Evolutionary conservation across 2,888 invertebrate genomes (phyloP).

Genomic region (Diabrotica balteata): DNA sequence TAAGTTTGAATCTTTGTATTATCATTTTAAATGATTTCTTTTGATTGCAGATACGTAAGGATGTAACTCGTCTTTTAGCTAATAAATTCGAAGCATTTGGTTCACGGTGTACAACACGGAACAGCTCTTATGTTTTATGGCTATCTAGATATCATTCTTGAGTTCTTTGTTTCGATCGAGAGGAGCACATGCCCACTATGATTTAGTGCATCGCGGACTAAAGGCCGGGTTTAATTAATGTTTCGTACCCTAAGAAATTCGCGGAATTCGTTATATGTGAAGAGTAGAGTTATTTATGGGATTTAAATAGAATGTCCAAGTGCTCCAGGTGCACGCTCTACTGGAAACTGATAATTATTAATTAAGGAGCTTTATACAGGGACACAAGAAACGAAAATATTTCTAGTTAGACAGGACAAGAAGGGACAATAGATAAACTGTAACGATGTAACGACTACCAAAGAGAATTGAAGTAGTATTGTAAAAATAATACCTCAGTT

Average conservation of each 20-base stretch:
- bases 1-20: too few relatives aligned
- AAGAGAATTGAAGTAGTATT: too few relatives aligned
- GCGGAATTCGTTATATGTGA: slow-evolving; percentile 22
- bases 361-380: too few relatives aligned
- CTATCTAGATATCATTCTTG: slow-evolving; percentile 28
- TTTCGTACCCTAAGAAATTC: slow-evolving; percentile 13
- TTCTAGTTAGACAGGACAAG: too few relatives aligned
- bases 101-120: slow-evolving; percentile 23
- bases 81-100: slow-evolving; percentile 20
- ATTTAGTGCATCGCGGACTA: slow-evolving; percentile 22
- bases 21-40: too few relatives aligned
- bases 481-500: too few relatives aligned
- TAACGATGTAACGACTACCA: too few relatives aligned
- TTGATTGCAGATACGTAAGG: too few relatives aligned
- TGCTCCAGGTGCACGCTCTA: slow-evolving; percentile 11
- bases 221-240: slow-evolving; percentile 23
- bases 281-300: slow-evolving; percentile 12
- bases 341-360: slow-evolving; percentile 27
- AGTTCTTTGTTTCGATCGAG: slow-evolving; percentile 27
- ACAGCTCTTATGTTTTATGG: slow-evolving; percentile 25
- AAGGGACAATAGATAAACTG: too few relatives aligned
- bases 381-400: too few relatives aligned
- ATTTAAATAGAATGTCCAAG: slow-evolving; percentile 20
- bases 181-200: slow-evolving; percentile 20
- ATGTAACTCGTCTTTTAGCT: background rate